phyloP scores from a whole-genome alignment of 2,888 invertebrate species.

The Ligdia adustata region DNA sequence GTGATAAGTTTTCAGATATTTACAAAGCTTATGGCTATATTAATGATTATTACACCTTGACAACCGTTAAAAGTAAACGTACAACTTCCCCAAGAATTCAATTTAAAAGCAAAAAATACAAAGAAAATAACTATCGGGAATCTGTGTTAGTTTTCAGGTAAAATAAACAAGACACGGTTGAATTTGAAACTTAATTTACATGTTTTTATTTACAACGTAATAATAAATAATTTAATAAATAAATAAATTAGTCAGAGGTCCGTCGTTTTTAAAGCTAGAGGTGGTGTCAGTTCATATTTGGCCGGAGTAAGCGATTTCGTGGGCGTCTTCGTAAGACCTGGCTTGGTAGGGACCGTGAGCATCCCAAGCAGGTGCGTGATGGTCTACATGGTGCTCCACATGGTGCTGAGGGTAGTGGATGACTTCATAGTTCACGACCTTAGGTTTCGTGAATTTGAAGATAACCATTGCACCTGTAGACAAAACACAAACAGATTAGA shows the following conservation, averaged over 20 bases:
- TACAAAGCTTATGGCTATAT: not conserved
- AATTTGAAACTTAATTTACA: conserved; percentile 72
- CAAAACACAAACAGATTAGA: conserved; percentile 7
- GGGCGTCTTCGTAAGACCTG: conserved; percentile 82
- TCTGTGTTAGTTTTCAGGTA: conserved; percentile 37
- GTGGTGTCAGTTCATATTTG: conserved; percentile 63
- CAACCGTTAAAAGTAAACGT: no score
- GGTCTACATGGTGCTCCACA: conserved; percentile 88
- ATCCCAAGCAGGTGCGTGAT: conserved; percentile 80
- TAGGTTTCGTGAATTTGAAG: conserved; percentile 94
- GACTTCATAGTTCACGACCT: conserved; percentile 94
- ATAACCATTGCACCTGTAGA: conserved; percentile 88
- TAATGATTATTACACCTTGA: not conserved
- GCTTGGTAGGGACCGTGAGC: conserved; percentile 86
- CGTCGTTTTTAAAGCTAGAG: conserved; percentile 59
- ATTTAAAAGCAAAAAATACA: no score
- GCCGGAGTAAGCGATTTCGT: conserved; percentile 85
- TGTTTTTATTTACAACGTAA: conserved; percentile 73
- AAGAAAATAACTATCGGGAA: no score
- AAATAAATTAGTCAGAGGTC: conserved; percentile 78
- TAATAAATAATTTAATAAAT: conserved; percentile 75
- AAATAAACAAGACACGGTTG: conserved; percentile 34
- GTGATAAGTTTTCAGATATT: not conserved
- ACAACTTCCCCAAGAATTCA: no score
- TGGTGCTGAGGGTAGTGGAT: conserved; percentile 91